Percentiles rank a stretch among this genome's conserved stretches.
These are phyloP conservation scores for Stenopsyche tienmushanensis DNA, from an alignment of 1,140 invertebrate species.

Conservation along the genomic window DNA sequence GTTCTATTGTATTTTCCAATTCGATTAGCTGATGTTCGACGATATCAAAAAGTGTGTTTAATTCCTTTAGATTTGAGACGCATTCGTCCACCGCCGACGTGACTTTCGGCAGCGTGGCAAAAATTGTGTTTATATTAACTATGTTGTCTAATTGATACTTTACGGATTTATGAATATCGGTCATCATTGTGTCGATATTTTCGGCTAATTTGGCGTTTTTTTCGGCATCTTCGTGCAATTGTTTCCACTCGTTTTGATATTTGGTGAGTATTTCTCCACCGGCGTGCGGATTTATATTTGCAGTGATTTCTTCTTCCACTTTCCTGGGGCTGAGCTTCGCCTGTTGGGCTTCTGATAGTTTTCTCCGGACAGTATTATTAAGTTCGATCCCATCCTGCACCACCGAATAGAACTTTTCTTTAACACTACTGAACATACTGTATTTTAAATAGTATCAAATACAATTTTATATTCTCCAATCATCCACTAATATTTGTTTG, in stretches of 20 bases:
- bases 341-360: constrained; percentile 30
- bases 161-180: constrained; percentile 22
- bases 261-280: constrained; percentile 32
- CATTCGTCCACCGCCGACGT: constrained; percentile 28
- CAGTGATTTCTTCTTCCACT: not conserved
- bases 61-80: constrained; percentile 4
- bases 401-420: constrained; percentile 39
- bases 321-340: not conserved
- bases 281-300: constrained; percentile 13
- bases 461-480: no score
- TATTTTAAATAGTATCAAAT: not conserved
- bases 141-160: constrained; percentile 26
- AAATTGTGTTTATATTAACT: constrained; percentile 20
- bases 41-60: constrained; percentile 17
- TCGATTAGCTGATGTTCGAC: constrained; percentile 30
- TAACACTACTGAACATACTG: constrained; percentile 38
- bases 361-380: constrained; percentile 32
- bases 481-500: no score
- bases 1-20: constrained; percentile 31
- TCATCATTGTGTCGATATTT: constrained; percentile 28
- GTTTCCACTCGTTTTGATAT: constrained; percentile 35
- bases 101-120: constrained; percentile 26
- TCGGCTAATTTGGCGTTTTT: constrained; percentile 30
- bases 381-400: constrained; percentile 39
- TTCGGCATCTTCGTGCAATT: constrained; percentile 34